These are phyloP conservation scores for Drosophila hydei DNA, from an alignment of 1,140 invertebrate genomes.

Conservation along the genomic window DNA sequence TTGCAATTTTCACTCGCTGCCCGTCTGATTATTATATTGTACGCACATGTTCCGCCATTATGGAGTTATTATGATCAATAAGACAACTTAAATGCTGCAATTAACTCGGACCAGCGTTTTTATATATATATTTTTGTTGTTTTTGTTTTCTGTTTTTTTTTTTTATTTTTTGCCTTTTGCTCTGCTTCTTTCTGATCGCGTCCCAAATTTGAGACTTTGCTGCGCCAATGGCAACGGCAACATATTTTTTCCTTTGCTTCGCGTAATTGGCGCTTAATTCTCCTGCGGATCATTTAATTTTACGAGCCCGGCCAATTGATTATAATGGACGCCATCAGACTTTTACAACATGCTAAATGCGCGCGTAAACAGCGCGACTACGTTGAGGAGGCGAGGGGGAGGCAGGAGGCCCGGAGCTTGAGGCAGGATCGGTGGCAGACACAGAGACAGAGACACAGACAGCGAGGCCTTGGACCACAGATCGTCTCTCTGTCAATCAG, in stretches of 20 bases:
- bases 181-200: slow-evolving; percentile 51
- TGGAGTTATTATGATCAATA: slow-evolving; percentile 84
- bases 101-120: slow-evolving; percentile 66
- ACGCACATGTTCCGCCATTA: slow-evolving; percentile 84
- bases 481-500: slow-evolving; percentile 68
- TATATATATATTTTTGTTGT: background rate
- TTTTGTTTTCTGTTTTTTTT: slow-evolving; percentile 37
- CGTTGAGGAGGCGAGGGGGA: slow-evolving; percentile 1
- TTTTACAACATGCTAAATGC: slow-evolving; percentile 84
- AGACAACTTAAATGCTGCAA: slow-evolving; percentile 84
- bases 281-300: slow-evolving; percentile 84
- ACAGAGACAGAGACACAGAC: background rate
- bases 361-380: slow-evolving; percentile 76
- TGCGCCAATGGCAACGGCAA: slow-evolving; percentile 62
- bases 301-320: slow-evolving; percentile 83
- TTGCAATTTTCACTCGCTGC: slow-evolving; percentile 77
- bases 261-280: slow-evolving; percentile 84
- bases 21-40: slow-evolving; percentile 80
- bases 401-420: background rate
- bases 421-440: slow-evolving; percentile 5
- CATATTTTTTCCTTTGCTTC: slow-evolving; percentile 30
- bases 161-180: slow-evolving; percentile 19
- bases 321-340: slow-evolving; percentile 84
- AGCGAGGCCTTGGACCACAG: slow-evolving; percentile 36
- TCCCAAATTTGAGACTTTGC: slow-evolving; percentile 71